Conservation (phyloP, 2,888 invertebrate species). For the Deilephila elpenor region DNA sequence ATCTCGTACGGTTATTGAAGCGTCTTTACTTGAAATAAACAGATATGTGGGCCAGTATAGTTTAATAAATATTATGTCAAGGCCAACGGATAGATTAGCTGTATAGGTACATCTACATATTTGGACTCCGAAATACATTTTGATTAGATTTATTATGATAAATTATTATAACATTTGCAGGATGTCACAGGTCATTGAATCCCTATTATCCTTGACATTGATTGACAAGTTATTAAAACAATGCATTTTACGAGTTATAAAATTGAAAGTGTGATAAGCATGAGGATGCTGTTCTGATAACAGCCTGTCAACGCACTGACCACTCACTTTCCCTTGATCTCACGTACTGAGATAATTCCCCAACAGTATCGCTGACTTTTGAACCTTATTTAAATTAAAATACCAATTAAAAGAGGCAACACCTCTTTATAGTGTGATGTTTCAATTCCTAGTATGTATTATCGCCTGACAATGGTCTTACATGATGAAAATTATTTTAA, state of each 20-base stretch:
- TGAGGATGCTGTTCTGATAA: constrained; percentile 23
- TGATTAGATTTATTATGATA: too few relatives aligned
- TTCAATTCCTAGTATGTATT: background rate
- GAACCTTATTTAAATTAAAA: constrained; percentile 10
- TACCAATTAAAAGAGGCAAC: background rate
- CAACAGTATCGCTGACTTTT: background rate
- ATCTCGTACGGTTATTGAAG: too few relatives aligned
- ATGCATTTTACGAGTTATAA: background rate
- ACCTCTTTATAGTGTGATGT: background rate
- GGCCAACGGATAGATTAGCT: too few relatives aligned
- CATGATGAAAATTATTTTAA: background rate
- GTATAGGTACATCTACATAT: too few relatives aligned
- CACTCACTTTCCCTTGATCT: constrained; percentile 31
- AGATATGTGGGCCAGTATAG: too few relatives aligned
- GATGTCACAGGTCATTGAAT: background rate
- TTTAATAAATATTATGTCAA: too few relatives aligned
- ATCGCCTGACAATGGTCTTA: constrained; percentile 4
- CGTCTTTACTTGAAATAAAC: too few relatives aligned
- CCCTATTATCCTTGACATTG: background rate
- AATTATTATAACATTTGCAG: too few relatives aligned
- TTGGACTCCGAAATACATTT: too few relatives aligned
- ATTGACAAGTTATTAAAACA: background rate
- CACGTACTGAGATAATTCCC: constrained; percentile 14
- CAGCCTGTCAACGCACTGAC: constrained; percentile 15
- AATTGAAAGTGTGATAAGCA: constrained; percentile 16